Conservation (phyloP, 1,140 invertebrate genomes). For the Cataglyphis hispanica region DNA sequence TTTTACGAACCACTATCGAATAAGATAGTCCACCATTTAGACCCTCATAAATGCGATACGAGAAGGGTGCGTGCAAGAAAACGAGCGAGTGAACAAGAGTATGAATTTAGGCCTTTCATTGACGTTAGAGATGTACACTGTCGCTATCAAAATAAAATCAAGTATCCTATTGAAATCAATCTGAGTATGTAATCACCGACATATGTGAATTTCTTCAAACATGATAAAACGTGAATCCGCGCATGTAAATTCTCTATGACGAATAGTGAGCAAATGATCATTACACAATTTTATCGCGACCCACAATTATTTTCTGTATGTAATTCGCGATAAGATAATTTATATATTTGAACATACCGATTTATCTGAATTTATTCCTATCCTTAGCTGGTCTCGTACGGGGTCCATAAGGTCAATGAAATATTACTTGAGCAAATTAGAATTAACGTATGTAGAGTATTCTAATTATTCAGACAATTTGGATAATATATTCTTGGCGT, state of each 20-base stretch:
- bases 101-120: constrained; percentile 27
- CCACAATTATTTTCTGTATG: neutral
- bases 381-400: constrained; percentile 52
- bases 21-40: constrained; percentile 44
- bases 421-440: constrained; percentile 37
- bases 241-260: neutral
- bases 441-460: neutral
- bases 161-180: constrained; percentile 15
- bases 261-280: neutral
- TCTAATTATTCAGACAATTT: constrained; percentile 27
- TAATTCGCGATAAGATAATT: constrained; percentile 16
- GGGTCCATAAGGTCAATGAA: constrained; percentile 51
- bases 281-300: constrained; percentile 30
- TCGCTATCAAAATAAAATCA: constrained; percentile 16
- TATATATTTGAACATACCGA: neutral
- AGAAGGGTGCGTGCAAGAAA: constrained; percentile 8
- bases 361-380: constrained; percentile 43
- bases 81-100: constrained; percentile 32
- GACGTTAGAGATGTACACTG: neutral
- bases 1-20: constrained; percentile 40
- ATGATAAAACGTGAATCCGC: neutral
- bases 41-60: constrained; percentile 44
- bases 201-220: constrained; percentile 10
- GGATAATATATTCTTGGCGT: constrained; percentile 17
- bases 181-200: neutral